These are phyloP conservation scores for Andrena hattorfiana DNA, from an alignment of 2,888 invertebrate genomes.

Conservation along the genomic window DNA sequence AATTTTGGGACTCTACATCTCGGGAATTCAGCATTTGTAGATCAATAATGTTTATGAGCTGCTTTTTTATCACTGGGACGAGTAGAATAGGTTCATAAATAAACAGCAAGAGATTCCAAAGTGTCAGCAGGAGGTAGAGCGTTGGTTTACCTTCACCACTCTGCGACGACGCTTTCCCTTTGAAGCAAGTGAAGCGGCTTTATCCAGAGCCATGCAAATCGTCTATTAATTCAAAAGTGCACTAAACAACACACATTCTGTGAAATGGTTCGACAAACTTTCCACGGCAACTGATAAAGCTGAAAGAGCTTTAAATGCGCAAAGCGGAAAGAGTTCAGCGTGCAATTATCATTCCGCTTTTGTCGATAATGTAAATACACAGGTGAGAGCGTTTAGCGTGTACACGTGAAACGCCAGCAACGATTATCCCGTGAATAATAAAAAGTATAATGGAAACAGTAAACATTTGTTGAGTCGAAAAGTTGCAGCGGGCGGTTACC, in stretches of 20 bases:
- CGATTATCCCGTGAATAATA: neutral
- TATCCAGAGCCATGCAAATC: neutral
- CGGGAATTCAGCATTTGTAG: too few species aligned
- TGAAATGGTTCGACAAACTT: neutral
- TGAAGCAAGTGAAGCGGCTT: neutral
- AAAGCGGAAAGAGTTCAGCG: neutral
- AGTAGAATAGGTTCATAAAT: neutral
- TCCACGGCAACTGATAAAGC: neutral
- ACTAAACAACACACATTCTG: neutral
- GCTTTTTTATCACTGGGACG: too few species aligned
- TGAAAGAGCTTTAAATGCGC: neutral
- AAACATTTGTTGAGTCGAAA: too few species aligned
- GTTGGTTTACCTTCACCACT: neutral
- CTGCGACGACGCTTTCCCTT: neutral
- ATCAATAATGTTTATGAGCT: too few species aligned
- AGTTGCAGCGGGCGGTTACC: neutral
- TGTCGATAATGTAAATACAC: neutral
- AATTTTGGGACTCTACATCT: too few species aligned
- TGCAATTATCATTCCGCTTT: neutral
- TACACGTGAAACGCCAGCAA: neutral
- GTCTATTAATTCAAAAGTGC: neutral
- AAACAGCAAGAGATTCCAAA: neutral
- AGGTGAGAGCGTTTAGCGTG: neutral
- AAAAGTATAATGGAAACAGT: neutral
- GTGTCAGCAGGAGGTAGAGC: neutral